These are phyloP conservation scores for Conus betulinus DNA, from an alignment of 1,140 invertebrate genomes.

Conservation along the genomic window DNA sequence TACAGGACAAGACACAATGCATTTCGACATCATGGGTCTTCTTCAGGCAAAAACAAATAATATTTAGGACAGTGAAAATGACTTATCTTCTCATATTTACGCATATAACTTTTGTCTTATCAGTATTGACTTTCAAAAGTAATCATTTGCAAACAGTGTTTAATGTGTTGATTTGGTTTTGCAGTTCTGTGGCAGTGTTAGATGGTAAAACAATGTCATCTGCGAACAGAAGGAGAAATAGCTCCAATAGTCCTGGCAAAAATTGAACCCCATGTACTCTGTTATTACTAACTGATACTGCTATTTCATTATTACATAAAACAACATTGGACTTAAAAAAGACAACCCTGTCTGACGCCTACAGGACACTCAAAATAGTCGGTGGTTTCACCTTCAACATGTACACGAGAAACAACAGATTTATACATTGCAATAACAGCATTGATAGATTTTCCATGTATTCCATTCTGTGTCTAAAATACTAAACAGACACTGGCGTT, in stretches of 20 bases:
- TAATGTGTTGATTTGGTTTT: background rate
- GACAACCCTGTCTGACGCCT: constrained; percentile 24
- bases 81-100: no score
- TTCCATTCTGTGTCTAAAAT: background rate
- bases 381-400: background rate
- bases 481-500: background rate
- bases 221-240: constrained; percentile 20
- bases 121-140: background rate
- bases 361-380: background rate
- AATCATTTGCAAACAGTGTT: background rate
- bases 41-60: no score
- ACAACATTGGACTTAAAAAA: constrained; percentile 33
- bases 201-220: constrained; percentile 37
- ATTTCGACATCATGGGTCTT: no score
- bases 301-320: constrained; percentile 36
- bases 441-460: constrained; percentile 21
- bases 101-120: no score
- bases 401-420: constrained; percentile 2
- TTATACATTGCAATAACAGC: constrained; percentile 7
- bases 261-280: constrained; percentile 29
- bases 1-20: no score
- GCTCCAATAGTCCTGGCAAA: background rate
- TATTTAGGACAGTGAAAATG: no score
- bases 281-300: background rate
- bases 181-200: background rate